Evolutionary conservation across 2,888 invertebrate species (phyloP), one percentile per base, ranked within the genome.

Genomic region (Fragum whitleyi): DNA sequence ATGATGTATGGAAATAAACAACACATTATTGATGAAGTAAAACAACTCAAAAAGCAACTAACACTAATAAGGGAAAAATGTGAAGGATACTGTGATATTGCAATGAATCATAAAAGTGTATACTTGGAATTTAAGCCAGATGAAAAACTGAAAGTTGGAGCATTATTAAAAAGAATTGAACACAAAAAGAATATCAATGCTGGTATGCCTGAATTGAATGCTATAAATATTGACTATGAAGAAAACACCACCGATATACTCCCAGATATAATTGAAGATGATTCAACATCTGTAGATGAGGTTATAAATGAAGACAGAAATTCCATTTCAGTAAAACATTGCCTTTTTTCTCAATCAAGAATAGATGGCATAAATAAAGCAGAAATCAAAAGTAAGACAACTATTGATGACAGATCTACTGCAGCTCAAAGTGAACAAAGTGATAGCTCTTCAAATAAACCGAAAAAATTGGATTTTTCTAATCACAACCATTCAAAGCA

Each of bases 251-350:
- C 21, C n/a, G 65, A 65, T 14, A 65, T 16, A 23, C 19, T 65
- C 9, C 65, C 65, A 42, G 65, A 65, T 26, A 65, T 65, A 14
- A 65, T 65, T 21, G 65, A 65, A 42, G 65, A 65, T 42, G 23
- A 6, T 5, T 21, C 23, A 26, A 7, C 11, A 5, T 57, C 23
- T 57, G 2, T n/a, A 21, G 53, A 53, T 11, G n/a, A 53, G 21
- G 11, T 11, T 23, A 57, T 5, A 6, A 16, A 47, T 9, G 47
- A n/a, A 16, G 5, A 9, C 14, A n/a, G n/a, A n/a, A n/a, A n/a
- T n/a, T n/a, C n/a, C n/a, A n/a, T n/a, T n/a, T n/a, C n/a, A n/a
- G n/a, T n/a, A n/a, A n/a, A n/a, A n/a, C n/a, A n/a, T n/a, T n/a
- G n/a, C n/a, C n/a, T n/a, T n/a, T n/a, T n/a, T n/a, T n/a, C n/a